Base-by-base conservation (phyloP, 2,888 invertebrate species). In the Boloria euphrosyne region DNA sequence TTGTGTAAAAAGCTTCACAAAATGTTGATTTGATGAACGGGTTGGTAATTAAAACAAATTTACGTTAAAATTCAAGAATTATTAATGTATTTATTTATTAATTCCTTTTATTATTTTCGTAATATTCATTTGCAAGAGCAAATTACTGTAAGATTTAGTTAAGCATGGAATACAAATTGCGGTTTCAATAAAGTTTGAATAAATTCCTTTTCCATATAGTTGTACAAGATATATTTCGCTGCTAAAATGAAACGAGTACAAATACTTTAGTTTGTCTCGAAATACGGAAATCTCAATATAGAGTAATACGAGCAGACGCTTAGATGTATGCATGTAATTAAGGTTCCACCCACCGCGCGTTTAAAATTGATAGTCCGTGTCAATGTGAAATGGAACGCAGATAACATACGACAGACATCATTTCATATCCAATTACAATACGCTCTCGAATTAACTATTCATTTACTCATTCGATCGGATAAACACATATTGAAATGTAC, bases 351-450 rank as follows among this genome's bases (percentile, higher is more conserved):
- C 75, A 76, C 73, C 70, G 69, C 53, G 66, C 61, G 60, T 63
- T 68, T 60, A 62, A 69, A 68, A 73, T 71, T 68, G 67, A 73
- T 71, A 70, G 66, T 66, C 67, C 69, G 75, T 72, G 72, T 75
- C 73, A 72, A 62, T 70, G 73, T 75, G 78, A 80, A 81, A 80
- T 78, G 75, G 74, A 80, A 76, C 78, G 79, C 74, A 68, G 82
- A 85, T 85, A 85, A 83, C 77, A 78, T 79, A 80, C 74, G 74
- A 76, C 76, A 83, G 85, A 83, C 83, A 80, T 80, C 79, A 77
- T 74, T 78, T 71, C 78, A 81, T 82, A 84, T 87, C 84, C 75
- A 77, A 83, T 88, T 86, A 84, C 87, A 76, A 69, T 74, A 75
- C 74, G 72, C 72, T 75, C 75, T 73, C 73, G 67, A 74, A 71